A percentile compares a stretch with the other conserved stretches of the same genome.
Evolutionary conservation across 2,113 vertebrate species (phyloP).

Genomic region (Campylomormyrus tamandua): DNA sequence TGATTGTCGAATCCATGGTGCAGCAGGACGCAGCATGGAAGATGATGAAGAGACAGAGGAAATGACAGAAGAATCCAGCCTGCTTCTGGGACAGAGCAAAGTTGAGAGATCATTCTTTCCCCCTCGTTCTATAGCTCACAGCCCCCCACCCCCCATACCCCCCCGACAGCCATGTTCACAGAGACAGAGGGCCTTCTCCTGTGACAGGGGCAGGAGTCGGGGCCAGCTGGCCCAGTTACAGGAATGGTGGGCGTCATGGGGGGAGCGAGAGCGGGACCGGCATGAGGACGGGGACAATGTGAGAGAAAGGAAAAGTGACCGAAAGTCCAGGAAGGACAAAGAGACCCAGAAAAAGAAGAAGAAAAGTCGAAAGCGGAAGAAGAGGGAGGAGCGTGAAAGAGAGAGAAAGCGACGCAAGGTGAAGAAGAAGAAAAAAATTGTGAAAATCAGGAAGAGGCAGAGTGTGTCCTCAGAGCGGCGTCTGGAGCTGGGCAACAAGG

Average conservation of each 20-base stretch:
- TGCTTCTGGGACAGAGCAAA: conserved; percentile 58
- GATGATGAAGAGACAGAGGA: conserved; percentile 59
- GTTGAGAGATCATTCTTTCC: conserved; percentile 52
- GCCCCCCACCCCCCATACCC: conserved; percentile 64
- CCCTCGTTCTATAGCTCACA: conserved; percentile 59
- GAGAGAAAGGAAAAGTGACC: conserved; percentile 45
- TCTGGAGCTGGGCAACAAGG: conserved; percentile 36
- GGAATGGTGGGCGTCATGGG: conserved; percentile 69
- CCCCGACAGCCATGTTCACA: conserved; percentile 60
- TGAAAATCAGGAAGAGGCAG: conserved; percentile 51
- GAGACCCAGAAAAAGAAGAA: conserved; percentile 61
- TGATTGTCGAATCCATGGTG: conserved; percentile 51
- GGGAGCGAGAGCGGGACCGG: conserved; percentile 50
- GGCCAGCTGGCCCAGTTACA: conserved; percentile 64
- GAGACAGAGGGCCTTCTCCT: conserved; percentile 25
- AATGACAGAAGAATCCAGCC: conserved; percentile 65
- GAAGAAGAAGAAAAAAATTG: conserved; percentile 66
- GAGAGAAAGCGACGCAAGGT: conserved; percentile 62
- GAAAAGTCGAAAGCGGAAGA: conserved; percentile 64
- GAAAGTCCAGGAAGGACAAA: conserved; percentile 49
- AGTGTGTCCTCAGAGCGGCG: conserved; percentile 35
- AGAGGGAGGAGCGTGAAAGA: conserved; percentile 57
- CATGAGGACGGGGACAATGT: conserved; percentile 12
- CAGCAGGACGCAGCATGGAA: conserved; percentile 34
- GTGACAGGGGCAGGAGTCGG: conserved; percentile 46